Conservation (phyloP, 2,888 invertebrate genomes). For the Kuschelorhynchus macadamiae region DNA sequence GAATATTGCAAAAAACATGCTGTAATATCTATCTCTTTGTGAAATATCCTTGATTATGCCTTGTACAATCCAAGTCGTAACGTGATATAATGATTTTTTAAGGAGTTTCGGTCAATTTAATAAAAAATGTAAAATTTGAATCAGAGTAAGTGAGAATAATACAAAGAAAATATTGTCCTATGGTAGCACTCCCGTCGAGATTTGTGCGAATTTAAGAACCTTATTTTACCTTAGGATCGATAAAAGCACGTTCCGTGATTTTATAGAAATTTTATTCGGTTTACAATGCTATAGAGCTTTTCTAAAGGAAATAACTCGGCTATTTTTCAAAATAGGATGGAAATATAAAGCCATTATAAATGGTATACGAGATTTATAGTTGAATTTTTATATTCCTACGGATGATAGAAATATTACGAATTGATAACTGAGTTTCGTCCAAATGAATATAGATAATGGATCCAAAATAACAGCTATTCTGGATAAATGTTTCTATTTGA, state of each 20-base stretch:
- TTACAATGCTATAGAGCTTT: constrained; percentile 43
- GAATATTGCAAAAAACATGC: too few species aligned
- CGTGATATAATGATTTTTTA: too few species aligned
- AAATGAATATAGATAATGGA: too few species aligned
- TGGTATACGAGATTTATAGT: constrained; percentile 29
- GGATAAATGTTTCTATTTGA: too few species aligned
- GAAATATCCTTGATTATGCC: too few species aligned
- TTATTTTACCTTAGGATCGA: constrained; percentile 43
- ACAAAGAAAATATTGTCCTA: constrained; percentile 17
- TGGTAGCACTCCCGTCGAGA: constrained; percentile 19
- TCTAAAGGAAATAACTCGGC: constrained; percentile 41
- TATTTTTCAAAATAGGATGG: constrained; percentile 46
- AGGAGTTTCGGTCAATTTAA: too few species aligned
- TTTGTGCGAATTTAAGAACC: constrained; percentile 43
- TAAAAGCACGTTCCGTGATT: constrained; percentile 41
- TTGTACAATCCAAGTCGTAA: too few species aligned
- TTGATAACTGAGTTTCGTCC: not conserved
- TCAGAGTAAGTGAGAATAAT: too few species aligned
- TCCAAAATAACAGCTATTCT: too few species aligned
- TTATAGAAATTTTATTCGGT: constrained; percentile 49
- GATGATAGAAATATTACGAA: not conserved
- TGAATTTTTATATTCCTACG: constrained; percentile 22
- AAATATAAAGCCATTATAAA: constrained; percentile 33
- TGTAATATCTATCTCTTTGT: too few species aligned
- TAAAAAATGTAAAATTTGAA: too few species aligned